Base-by-base conservation (phyloP, 1,140 invertebrate species). In the Drosophila simulans region DNA sequence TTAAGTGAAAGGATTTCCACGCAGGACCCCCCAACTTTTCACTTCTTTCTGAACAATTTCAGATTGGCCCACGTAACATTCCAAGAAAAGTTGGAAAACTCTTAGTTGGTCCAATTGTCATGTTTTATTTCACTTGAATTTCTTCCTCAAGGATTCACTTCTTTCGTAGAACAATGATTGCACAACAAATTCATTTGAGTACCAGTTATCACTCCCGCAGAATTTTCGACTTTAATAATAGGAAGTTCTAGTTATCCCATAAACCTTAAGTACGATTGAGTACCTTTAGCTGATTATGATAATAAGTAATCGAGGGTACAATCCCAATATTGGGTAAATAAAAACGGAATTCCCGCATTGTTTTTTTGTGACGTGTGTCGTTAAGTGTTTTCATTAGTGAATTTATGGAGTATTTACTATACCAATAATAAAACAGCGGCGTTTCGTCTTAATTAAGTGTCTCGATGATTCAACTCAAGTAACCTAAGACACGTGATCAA, bases 1-100 rank as follows among this genome's bases (percentile, higher is more conserved):
- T 86, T 80, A 84, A 51, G 64, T 37, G 31, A 65, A 86, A 74
- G 63, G 63, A 80, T 85, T 84, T 80, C 49, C 8, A 43, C 31
- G 37, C 15, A 5, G 25, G 15, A 13, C 27, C 48, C 25, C 53
- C 12, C 4, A 37, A 20, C 45, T 25, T 34, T 12, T 25, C 25
- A 39, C 25, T n/a, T 56, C 35, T 56, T 69, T 22, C n/a, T 15
- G 42, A 56, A 42, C 64, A 77, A 68, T 56, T 66, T 72, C 11
- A 68, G 60, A 79, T 79, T 84, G 71, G 58, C 68, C 46, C 42
- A 43, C 25, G 39, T 52, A 39, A 34, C 59, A 76, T 76, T 65
- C 53, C 22, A 27, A n/a, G 40, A 5, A 51, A 52, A 68, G 52
- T 43, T 64, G 13, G 43, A 8, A 22, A 31, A 45, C 1, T 34